Evolutionary conservation across 2,888 invertebrate genomes (phyloP).

Genomic region (Lithophane socia): DNA sequence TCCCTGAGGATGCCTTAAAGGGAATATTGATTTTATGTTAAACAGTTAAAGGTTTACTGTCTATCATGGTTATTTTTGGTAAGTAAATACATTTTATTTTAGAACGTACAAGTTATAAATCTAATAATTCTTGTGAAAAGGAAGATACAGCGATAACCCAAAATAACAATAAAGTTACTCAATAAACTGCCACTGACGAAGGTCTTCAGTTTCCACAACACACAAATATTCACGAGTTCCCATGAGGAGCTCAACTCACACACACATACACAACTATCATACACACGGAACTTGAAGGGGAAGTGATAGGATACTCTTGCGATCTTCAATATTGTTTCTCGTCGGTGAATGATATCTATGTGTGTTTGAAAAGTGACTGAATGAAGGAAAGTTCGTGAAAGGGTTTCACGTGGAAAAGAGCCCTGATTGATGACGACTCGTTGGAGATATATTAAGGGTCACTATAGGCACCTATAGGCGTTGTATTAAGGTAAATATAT

Average conservation of each 20-base stretch:
- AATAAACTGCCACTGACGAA: neutral
- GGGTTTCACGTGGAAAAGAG: neutral
- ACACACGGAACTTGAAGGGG: neutral
- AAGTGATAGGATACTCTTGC: neutral
- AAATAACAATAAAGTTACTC: slow-evolving; percentile 3
- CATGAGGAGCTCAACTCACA: no score
- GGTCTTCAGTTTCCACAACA: neutral
- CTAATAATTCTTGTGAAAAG: neutral
- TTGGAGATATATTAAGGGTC: slow-evolving; percentile 28
- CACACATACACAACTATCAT: neutral
- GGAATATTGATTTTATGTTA: slow-evolving; percentile 31
- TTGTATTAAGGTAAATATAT: slow-evolving; percentile 1
- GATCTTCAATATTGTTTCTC: neutral
- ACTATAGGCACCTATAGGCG: neutral
- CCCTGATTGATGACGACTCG: slow-evolving; percentile 38
- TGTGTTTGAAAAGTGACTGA: neutral
- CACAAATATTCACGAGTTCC: neutral
- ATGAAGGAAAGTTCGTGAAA: neutral
- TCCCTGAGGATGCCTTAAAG: neutral
- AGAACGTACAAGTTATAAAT: no score
- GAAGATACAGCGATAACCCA: neutral
- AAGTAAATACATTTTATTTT: neutral
- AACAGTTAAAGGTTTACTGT: slow-evolving; percentile 29
- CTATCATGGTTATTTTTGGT: slow-evolving; percentile 16
- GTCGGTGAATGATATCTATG: neutral